Evolutionary conservation across 2,113 vertebrate genomes (phyloP).

Genomic region (Talpa occidentalis): DNA sequence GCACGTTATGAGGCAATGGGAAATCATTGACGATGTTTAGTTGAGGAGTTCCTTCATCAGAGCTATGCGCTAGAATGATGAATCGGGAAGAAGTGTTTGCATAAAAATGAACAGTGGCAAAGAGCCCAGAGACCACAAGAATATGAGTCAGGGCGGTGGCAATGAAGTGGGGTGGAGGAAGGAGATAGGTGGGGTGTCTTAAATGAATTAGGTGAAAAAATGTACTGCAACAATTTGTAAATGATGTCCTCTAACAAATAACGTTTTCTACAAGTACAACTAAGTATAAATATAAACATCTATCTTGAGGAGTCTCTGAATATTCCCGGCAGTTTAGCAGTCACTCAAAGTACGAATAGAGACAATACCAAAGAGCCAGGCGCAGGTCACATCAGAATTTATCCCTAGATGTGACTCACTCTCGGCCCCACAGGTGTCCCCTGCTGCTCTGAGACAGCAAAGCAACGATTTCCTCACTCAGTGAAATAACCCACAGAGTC

Average conservation of each 20-base stretch:
- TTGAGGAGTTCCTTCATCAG: background rate
- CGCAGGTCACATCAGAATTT: background rate
- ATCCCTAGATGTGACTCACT: background rate
- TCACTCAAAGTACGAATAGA: background rate
- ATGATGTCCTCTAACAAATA: background rate
- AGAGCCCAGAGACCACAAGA: background rate
- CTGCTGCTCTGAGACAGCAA: background rate
- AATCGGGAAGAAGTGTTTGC: background rate
- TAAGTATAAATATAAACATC: background rate
- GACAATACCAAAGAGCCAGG: background rate
- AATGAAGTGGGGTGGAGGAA: background rate
- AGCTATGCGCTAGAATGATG: background rate
- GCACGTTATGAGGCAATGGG: background rate
- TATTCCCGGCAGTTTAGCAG: background rate
- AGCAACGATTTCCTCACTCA: background rate
- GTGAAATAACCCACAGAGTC: background rate
- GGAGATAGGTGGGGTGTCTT: background rate
- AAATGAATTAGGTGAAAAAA: background rate
- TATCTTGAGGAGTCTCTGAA: background rate
- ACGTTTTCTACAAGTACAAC: background rate
- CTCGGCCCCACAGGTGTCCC: background rate
- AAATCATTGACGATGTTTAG: background rate
- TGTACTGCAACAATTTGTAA: background rate
- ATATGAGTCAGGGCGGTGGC: rapidly evolving
- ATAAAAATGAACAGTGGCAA: background rate